phyloP scores from a whole-genome alignment of 2,113 vertebrate genomes.

The Tauraco erythrolophus region DNA sequence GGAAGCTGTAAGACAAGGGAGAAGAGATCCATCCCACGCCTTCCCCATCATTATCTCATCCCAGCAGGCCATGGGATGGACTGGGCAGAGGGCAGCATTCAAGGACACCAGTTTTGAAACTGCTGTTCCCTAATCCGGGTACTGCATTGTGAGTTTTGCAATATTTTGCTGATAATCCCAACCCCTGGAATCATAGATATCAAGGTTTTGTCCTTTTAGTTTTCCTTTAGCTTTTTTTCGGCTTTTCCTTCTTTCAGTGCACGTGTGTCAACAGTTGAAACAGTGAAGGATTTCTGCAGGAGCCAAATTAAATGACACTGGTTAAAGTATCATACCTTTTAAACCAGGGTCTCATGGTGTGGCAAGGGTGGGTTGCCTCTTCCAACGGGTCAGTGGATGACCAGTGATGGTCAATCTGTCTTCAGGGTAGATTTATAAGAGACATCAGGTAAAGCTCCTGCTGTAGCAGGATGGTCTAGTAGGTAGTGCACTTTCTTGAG shows the following conservation, averaged over 20 bases:
- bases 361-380: background rate
- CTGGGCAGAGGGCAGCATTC: background rate
- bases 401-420: background rate
- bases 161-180: background rate
- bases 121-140: background rate
- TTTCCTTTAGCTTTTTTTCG: background rate
- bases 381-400: background rate
- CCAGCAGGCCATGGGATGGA: background rate
- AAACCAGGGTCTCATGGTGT: fast-evolving
- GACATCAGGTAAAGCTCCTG: background rate
- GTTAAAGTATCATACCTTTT: background rate
- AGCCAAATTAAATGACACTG: fast-evolving
- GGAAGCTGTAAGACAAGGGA: background rate
- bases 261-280: fast-evolving
- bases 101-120: background rate
- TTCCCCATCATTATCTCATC: background rate
- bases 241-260: background rate
- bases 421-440: background rate
- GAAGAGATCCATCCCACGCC: background rate
- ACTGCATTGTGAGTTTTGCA: background rate
- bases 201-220: background rate
- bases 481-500: no score
- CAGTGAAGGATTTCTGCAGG: background rate
- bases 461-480: background rate
- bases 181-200: background rate